Percentiles rank a stretch among this genome's conserved stretches.
Conservation (phyloP, 2,797 vertebrate species). For the Heterohyrax brucei region DNA sequence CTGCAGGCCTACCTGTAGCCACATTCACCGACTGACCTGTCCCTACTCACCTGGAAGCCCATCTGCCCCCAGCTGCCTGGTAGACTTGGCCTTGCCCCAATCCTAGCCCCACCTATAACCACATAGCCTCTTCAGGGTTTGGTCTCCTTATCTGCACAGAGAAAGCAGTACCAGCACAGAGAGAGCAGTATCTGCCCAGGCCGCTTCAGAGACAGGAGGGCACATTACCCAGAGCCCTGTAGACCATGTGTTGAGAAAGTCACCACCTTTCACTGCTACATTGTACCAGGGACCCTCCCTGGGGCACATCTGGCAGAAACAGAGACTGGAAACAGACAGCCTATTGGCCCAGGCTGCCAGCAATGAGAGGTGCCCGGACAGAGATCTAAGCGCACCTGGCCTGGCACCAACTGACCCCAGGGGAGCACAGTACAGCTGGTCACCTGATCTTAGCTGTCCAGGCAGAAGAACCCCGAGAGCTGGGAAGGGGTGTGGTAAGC, state of each 20-base stretch:
- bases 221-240: too few species aligned
- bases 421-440: background rate
- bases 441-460: fast-evolving
- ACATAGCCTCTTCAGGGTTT: background rate
- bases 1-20: too few species aligned
- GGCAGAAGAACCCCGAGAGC: background rate
- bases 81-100: background rate
- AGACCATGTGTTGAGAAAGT: too few species aligned
- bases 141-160: background rate
- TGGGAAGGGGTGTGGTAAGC: too few species aligned
- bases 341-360: too few species aligned
- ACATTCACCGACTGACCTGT: too few species aligned
- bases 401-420: background rate
- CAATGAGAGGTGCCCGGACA: too few species aligned
- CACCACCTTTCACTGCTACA: background rate
- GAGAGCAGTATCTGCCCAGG: background rate
- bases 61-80: background rate
- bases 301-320: too few species aligned
- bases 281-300: too few species aligned
- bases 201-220: background rate
- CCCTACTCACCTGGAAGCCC: too few species aligned
- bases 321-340: too few species aligned
- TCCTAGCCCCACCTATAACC: background rate
- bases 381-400: background rate
- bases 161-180: background rate